Percentiles rank a stretch among this genome's conserved stretches.
These are phyloP conservation scores for Papilio polytes DNA, from an alignment of 1,140 invertebrate genomes.

Conservation along the genomic window DNA sequence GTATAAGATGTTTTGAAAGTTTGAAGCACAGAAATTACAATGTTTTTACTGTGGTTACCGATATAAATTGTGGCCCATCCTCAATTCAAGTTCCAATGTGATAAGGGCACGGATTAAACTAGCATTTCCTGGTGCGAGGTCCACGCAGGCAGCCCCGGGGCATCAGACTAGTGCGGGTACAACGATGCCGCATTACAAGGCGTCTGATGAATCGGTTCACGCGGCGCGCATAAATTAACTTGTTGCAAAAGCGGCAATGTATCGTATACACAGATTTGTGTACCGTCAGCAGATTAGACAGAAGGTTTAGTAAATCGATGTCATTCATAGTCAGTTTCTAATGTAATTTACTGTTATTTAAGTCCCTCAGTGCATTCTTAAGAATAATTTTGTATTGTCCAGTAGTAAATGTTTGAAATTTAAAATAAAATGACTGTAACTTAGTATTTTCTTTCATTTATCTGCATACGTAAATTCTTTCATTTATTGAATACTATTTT, in stretches of 20 bases:
- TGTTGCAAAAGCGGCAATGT: constrained; percentile 61
- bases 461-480: too few relatives aligned
- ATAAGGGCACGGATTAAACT: constrained; percentile 46
- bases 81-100: neutral
- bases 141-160: constrained; percentile 41
- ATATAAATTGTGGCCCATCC: neutral
- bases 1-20: neutral
- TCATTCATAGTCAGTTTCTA: too few relatives aligned
- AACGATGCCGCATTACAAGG: constrained; percentile 54
- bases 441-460: too few relatives aligned
- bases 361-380: too few relatives aligned
- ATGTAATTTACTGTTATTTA: too few relatives aligned
- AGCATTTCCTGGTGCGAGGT: constrained; percentile 42
- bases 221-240: constrained; percentile 67
- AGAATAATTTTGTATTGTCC: too few relatives aligned
- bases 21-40: too few relatives aligned
- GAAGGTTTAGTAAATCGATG: neutral
- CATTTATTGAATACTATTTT: neutral
- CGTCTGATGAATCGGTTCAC: constrained; percentile 63
- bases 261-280: constrained; percentile 48
- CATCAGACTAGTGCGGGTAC: constrained; percentile 35
- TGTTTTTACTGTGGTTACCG: neutral
- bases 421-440: too few relatives aligned
- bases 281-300: constrained; percentile 48
- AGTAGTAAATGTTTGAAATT: too few relatives aligned